Base-by-base conservation (phyloP, 2,888 invertebrate species). In the Parascotia fuliginaria region DNA sequence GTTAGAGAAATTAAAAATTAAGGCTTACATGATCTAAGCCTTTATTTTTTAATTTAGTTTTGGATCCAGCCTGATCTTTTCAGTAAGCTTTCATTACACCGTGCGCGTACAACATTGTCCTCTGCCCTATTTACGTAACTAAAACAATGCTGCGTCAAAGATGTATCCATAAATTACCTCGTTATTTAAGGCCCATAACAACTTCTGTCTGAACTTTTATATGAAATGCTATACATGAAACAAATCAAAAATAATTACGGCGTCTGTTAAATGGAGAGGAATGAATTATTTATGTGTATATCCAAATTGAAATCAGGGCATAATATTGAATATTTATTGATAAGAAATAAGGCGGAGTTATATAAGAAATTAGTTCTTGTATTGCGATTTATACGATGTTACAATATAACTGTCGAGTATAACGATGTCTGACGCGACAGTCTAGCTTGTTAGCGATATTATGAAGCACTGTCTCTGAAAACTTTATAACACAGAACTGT, bases 151-250 rank as follows among this genome's bases (percentile, higher is more conserved):
- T 19, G 44, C 42, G 28, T 36, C 32, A 39, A 41, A 33, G 33
- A 49, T 40, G 31, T 28, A 37, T 33, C 24, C 34, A 53, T 37
- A 48, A 34, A 37, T 32, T 41, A 39, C 40, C 9, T 9, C 19
- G 36, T 56, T 47, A 43, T 49, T n/a, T 19, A 38, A 45, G 44
- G 42, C 46, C 41, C 40, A 44, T 40, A 60, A 54, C 43, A 52
- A 65, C 51, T 54, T 57, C 28, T 41, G 46, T 55, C 38, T 51
- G 29, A 48, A 51, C 13, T 59, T 64, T 50, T 50, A 60, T 59
- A 24, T 47, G 15, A 34, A 49, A 55, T 52, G 31, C 12, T 42
- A 48, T 19, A 53, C 43, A 29, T 28, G 19, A 16, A 38, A 11
- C 52, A 41, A 56, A 42, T 44, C 43, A 40, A 50, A 55, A 67